Base-by-base conservation (phyloP, 2,888 invertebrate genomes). In the Folsomia manolachei region DNA sequence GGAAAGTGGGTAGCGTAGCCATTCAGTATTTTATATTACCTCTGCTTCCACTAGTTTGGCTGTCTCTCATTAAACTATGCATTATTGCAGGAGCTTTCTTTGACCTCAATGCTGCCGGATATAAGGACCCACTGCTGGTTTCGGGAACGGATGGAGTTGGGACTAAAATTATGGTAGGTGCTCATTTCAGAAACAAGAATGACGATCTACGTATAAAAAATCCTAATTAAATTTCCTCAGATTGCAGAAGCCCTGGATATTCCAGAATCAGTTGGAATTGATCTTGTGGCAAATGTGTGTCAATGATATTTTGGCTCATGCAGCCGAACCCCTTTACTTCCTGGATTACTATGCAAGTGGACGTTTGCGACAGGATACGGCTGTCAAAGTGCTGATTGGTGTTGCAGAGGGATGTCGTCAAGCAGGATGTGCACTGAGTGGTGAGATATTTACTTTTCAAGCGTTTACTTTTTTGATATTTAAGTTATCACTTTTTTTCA, bases 241-340 rank as follows among this genome's bases (percentile, higher is more conserved):
- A 89, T 97, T 80, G 95, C 97, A 0, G 89, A 95, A 82, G 88
- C 88, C 73, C 88, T 90, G 82, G 87, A 89, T 19, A 88, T 90
- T 70, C 95, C 94, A 84, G 88, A 90, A 81, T 90, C 91, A 0
- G 89, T 98, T 70, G 98, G 98, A 0, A 91, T 94, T 81, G 99
- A 99, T 84, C 86, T 99, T 39, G 96, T 99, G 1, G 98, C 97
- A 2, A n/a, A 97, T 97, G 95, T 97, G 97, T 83, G 97, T 94
- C 63, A 99, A 99, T 85, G 97, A 98, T 84, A 90, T 98, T 68
- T 85, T 99, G 65, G 95, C 95, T 79, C 93, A 95, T 75, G 97
- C 97, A 62, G 98, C 97, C 0, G 94, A 95, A 82, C 97, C 98
- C 0, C 87, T 99, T 78, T 97, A 94, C 81, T 98, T 99, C 85